Evolutionary conservation across 2,888 invertebrate genomes (phyloP).

Genomic region (Plagodis dolabraria): DNA sequence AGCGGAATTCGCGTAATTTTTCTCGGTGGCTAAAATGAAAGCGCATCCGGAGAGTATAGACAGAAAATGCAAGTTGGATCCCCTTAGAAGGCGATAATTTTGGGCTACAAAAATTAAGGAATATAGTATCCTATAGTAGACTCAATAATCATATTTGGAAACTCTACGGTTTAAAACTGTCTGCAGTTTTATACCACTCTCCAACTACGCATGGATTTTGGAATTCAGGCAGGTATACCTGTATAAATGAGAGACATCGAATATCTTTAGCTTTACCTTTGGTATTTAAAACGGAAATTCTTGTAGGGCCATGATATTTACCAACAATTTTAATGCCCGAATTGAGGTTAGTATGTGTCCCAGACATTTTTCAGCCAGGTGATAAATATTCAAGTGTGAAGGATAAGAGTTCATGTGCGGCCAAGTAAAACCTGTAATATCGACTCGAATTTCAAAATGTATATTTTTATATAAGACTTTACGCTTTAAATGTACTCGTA

Average conservation of each 20-base stretch:
- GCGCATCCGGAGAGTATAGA: too few relatives aligned
- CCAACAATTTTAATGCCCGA: slow-evolving; percentile 20
- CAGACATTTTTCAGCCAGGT: slow-evolving; percentile 35
- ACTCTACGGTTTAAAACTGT: too few relatives aligned
- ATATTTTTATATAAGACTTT: neutral
- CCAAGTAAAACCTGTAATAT: neutral
- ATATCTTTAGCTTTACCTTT: slow-evolving; percentile 5
- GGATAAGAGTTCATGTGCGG: slow-evolving; percentile 32
- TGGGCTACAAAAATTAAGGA: too few relatives aligned
- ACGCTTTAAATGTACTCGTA: too few relatives aligned
- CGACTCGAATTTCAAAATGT: neutral
- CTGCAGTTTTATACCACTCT: too few relatives aligned
- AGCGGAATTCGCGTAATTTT: too few relatives aligned
- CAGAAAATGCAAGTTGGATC: too few relatives aligned
- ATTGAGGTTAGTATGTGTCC: slow-evolving; percentile 38
- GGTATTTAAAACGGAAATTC: slow-evolving; percentile 36
- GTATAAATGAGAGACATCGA: slow-evolving; percentile 17
- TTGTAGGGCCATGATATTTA: slow-evolving; percentile 34
- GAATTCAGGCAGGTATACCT: neutral
- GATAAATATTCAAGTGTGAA: slow-evolving; percentile 35
- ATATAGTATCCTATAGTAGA: too few relatives aligned
- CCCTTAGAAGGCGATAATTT: too few relatives aligned
- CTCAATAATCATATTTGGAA: too few relatives aligned
- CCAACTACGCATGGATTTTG: neutral
- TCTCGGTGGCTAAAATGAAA: too few relatives aligned